These are phyloP conservation scores for Pimpla rufipes DNA, from an alignment of 2,888 invertebrate genomes.

Conservation along the genomic window DNA sequence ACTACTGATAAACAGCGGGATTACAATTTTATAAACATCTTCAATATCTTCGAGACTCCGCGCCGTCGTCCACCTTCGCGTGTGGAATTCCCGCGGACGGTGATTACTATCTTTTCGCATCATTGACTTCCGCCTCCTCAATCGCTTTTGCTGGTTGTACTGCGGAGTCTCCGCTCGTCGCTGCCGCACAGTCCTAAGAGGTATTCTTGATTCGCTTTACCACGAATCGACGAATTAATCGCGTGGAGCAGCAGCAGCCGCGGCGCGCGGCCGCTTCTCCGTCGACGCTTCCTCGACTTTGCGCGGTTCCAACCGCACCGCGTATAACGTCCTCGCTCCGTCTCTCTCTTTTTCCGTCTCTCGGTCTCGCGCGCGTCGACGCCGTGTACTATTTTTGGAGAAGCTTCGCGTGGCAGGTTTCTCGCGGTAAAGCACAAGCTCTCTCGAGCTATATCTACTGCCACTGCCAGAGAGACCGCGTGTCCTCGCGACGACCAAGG, in stretches of 20 bases:
- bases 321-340: slow-evolving; percentile 64
- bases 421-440: slow-evolving; percentile 51
- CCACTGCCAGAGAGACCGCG: slow-evolving; percentile 53
- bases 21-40: no score
- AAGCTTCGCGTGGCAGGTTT: slow-evolving; percentile 79
- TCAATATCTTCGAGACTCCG: background rate
- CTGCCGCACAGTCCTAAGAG: background rate
- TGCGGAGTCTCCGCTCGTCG: background rate
- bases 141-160: background rate
- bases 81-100: slow-evolving; percentile 27
- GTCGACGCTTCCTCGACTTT: slow-evolving; percentile 59
- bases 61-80: slow-evolving; percentile 45
- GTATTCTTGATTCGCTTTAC: slow-evolving; percentile 36
- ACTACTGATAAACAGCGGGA: no score
- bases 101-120: slow-evolving; percentile 49
- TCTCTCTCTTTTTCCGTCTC: background rate
- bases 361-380: slow-evolving; percentile 67
- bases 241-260: slow-evolving; percentile 4
- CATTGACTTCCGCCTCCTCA: slow-evolving; percentile 63
- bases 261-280: slow-evolving; percentile 31
- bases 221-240: slow-evolving; percentile 44
- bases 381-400: slow-evolving; percentile 83
- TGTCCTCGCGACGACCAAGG: slow-evolving; percentile 59
- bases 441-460: slow-evolving; percentile 53
- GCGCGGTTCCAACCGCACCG: slow-evolving; percentile 67